Evolutionary conservation across 2,888 invertebrate species (phyloP).

Genomic region (Podabrus alpinus): DNA sequence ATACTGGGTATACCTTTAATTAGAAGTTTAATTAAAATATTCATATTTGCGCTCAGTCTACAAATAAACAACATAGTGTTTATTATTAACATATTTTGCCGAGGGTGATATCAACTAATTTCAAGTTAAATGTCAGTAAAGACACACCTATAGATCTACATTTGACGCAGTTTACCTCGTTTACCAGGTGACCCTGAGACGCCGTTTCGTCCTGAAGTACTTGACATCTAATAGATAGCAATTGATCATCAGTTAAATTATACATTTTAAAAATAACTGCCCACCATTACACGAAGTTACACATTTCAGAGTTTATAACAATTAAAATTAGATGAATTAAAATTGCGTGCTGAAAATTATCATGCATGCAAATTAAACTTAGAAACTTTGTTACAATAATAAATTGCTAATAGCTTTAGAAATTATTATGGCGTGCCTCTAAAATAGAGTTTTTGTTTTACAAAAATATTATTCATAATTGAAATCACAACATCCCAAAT

Average conservation of each 20-base stretch:
- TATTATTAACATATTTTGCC: neutral
- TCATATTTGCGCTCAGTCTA: neutral
- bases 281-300: neutral
- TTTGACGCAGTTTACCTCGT: constrained; percentile 33
- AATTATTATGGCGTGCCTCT: too few species aligned
- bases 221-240: neutral
- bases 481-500: neutral
- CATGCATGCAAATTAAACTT: neutral
- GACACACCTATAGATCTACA: neutral
- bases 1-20: neutral
- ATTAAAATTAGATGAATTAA: neutral
- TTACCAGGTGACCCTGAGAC: constrained; percentile 33
- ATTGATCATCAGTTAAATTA: neutral
- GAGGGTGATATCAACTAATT: neutral
- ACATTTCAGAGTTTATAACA: neutral
- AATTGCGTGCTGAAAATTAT: neutral
- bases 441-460: too few species aligned
- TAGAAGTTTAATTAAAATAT: neutral
- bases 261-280: neutral
- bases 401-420: too few species aligned
- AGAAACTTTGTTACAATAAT: neutral
- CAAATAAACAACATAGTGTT: neutral
- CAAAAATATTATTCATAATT: neutral
- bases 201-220: constrained; percentile 21
- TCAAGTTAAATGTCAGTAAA: neutral